Conservation (phyloP, 2,888 invertebrate species). For the Diaprepes abbreviatus region DNA sequence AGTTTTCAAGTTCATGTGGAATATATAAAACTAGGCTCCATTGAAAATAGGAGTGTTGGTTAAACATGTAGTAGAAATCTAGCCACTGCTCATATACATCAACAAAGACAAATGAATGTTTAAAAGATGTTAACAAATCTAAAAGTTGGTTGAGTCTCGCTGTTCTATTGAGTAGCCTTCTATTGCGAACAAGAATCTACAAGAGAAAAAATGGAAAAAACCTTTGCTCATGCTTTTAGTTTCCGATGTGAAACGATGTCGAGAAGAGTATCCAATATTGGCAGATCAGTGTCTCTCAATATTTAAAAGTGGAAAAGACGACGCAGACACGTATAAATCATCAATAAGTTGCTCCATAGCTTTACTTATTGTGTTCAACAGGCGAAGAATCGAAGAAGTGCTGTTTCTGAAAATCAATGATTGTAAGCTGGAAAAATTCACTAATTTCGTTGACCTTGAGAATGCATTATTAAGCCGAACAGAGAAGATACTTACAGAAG, state of each 20-base stretch:
- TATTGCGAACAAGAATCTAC: slow-evolving; percentile 56
- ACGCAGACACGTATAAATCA: slow-evolving; percentile 47
- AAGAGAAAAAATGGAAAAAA: too few relatives aligned
- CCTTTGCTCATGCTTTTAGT: slow-evolving; percentile 53
- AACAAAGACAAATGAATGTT: slow-evolving; percentile 9
- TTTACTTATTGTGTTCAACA: slow-evolving; percentile 51
- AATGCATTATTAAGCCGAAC: slow-evolving; percentile 47
- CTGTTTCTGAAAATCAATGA: slow-evolving; percentile 52
- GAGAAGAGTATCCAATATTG: slow-evolving; percentile 48
- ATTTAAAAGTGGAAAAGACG: slow-evolving; percentile 28
- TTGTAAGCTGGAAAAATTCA: slow-evolving; percentile 39
- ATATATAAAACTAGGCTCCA: too few relatives aligned
- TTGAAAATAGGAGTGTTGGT: too few relatives aligned
- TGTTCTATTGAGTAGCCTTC: slow-evolving; percentile 53
- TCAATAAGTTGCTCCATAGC: slow-evolving; percentile 46
- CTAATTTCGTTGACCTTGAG: slow-evolving; percentile 52
- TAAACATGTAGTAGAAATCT: too few relatives aligned
- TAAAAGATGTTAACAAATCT: slow-evolving; percentile 33
- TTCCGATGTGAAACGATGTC: slow-evolving; percentile 52
- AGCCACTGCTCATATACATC: too few relatives aligned
- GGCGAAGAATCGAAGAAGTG: slow-evolving; percentile 51
- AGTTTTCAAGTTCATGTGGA: too few relatives aligned
- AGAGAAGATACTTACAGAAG: slow-evolving; percentile 55
- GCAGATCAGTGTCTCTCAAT: slow-evolving; percentile 27
- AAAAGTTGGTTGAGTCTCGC: slow-evolving; percentile 41